Conservation (phyloP, 1,140 invertebrate species). For the Himalopsyche phryganea region DNA sequence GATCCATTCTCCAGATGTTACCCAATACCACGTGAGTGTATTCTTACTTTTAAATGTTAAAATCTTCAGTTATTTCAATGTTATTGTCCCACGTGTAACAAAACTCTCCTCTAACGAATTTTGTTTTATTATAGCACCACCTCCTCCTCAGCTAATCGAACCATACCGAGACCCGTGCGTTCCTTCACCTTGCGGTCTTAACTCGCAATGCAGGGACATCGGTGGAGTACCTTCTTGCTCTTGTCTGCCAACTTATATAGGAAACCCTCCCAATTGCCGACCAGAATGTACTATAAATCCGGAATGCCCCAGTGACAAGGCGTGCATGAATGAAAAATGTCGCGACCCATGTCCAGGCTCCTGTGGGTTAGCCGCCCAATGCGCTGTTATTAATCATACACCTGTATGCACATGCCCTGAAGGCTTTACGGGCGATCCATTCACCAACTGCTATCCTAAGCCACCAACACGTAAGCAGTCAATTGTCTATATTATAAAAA, state of each 20-base stretch:
- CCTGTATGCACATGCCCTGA: conserved; percentile 68
- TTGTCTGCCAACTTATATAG: conserved; percentile 62
- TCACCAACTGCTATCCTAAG: conserved; percentile 40
- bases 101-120: too few species aligned
- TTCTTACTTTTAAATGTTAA: too few species aligned
- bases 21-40: conserved; percentile 38
- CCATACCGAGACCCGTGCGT: conserved; percentile 62
- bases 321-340: conserved; percentile 70
- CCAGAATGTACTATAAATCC: conserved; percentile 75
- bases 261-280: conserved; percentile 67
- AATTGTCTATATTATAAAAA: not conserved
- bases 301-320: conserved; percentile 65
- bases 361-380: conserved; percentile 64
- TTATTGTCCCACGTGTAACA: too few species aligned
- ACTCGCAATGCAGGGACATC: conserved; percentile 65
- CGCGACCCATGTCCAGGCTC: conserved; percentile 68
- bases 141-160: conserved; percentile 39
- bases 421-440: conserved; percentile 47
- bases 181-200: conserved; percentile 69
- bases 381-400: conserved; percentile 71
- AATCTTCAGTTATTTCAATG: too few species aligned
- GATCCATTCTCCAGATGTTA: conserved; percentile 66
- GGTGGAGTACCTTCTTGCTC: conserved; percentile 63
- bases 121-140: conserved; percentile 42
- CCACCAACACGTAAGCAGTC: conserved; percentile 25